Evolutionary conservation across 2,113 vertebrate genomes (phyloP), one percentile per base, ranked within the genome.

Genomic region (Aspiorhynchus laticeps): DNA sequence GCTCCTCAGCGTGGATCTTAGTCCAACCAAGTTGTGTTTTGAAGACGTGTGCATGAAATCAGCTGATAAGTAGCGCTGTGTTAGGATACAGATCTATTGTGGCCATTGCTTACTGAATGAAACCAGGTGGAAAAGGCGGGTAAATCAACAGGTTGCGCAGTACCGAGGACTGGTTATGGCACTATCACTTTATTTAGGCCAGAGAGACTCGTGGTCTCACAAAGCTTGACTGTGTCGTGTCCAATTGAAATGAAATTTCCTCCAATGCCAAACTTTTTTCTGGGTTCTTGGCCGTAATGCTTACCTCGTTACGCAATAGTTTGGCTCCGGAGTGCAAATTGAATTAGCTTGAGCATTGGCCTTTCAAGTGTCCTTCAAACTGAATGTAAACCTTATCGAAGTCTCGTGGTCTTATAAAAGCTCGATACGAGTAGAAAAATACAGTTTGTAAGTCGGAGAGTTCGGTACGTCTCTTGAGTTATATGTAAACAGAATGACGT

Each of bases 401-500:
- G 80, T 76, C 41, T 48, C 41, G n/a, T 28, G 41, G 74, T 46
- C 11, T 17, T 17, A 43, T 78, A 43, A n/a, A 38, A 11, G 28
- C 26, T 85, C 19, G 9, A 76, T 31, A 6, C 14, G 51, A 69
- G 26, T 21, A 15, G 31, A 8, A 48, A 61, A 38, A 33, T 41
- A 48, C 26, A 56, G 77, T 71, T 69, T 77, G 67, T 14, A 17
- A 41, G 77, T 56, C 67, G 5, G 73, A 76, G 14, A 10, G 41
- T 10, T 15, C 21, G n/a, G 71, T 81, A 85, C 43, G 56, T 67
- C 84, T 31, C 31, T 85, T 78, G 87, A 75, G 91, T 48, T 87
- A 86, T 90, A 93, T 92, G 93, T 95, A 94, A 95, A 95, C 94
- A 95, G 88, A 87, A 88, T 93, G 93, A 94, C 93, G 92, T 95